These are phyloP conservation scores for Dryobota labecula DNA, from an alignment of 2,888 invertebrate species.

Conservation along the genomic window DNA sequence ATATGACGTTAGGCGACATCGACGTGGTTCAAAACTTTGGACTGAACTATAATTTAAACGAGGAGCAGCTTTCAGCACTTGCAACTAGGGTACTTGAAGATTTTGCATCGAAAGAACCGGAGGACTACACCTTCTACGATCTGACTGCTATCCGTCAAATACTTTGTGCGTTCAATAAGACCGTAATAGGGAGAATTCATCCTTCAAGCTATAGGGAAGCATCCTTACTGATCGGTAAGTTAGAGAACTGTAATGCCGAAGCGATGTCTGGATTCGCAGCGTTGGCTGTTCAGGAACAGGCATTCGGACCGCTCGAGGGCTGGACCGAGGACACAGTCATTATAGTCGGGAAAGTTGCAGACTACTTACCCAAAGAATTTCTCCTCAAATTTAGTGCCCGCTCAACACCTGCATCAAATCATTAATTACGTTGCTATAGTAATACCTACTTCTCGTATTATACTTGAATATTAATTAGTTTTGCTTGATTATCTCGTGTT, in stretches of 20 bases:
- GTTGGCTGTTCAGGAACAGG: conserved; percentile 81
- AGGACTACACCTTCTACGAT: conserved; percentile 90
- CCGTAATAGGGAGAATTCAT: conserved; percentile 88
- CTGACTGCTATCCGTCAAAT: conserved; percentile 89
- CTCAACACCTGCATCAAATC: background rate
- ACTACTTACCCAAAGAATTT: conserved; percentile 73
- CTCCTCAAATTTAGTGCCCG: conserved; percentile 18
- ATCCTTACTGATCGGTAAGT: conserved; percentile 82
- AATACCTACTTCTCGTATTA: background rate
- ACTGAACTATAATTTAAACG: conserved; percentile 82
- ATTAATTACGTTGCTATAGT: background rate
- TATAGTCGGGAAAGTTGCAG: conserved; percentile 82
- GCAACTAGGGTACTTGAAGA: conserved; percentile 88
- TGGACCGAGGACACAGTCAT: conserved; percentile 83
- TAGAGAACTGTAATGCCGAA: conserved; percentile 85
- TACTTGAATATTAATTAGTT: conserved; percentile 20
- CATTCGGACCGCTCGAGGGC: conserved; percentile 82
- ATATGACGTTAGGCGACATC: conserved; percentile 88
- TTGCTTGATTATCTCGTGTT: conserved; percentile 7
- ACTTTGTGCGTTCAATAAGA: conserved; percentile 89
- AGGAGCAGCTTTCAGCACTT: conserved; percentile 84
- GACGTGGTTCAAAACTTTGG: conserved; percentile 91
- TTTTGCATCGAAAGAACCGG: conserved; percentile 89
- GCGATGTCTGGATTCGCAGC: conserved; percentile 85
- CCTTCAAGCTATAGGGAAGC: conserved; percentile 89